These are phyloP conservation scores for Distichodus sexfasciatus DNA, from an alignment of 2,797 vertebrate species.

Conservation along the genomic window DNA sequence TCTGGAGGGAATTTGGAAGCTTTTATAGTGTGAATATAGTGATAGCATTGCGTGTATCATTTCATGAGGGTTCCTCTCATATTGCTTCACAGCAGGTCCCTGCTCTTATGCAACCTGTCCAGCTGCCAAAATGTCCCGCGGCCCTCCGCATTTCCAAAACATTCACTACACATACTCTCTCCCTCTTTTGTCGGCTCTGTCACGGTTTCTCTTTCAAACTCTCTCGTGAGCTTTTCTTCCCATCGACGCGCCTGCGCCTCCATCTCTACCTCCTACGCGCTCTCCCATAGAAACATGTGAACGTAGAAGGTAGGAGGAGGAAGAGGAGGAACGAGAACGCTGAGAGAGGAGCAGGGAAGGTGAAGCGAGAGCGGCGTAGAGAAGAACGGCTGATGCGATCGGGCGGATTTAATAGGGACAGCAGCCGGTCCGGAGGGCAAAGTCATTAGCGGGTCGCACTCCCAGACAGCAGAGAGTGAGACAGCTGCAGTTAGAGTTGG, in stretches of 20 bases:
- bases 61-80: background rate
- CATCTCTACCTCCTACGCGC: slow-evolving; percentile 5
- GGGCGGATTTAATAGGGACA: slow-evolving; percentile 4
- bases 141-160: slow-evolving; percentile 40
- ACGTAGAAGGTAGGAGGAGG: slow-evolving; percentile 16
- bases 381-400: background rate
- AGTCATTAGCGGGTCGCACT: slow-evolving; percentile 11
- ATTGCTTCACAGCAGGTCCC: slow-evolving; percentile 57
- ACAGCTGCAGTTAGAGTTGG: no score
- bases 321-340: background rate
- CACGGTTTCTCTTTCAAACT: background rate
- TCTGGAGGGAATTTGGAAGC: no score
- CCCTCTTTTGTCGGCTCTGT: slow-evolving; percentile 4
- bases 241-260: background rate
- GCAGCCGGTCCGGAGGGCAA: background rate
- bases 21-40: no score
- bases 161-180: slow-evolving; percentile 1
- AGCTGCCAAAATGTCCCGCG: slow-evolving; percentile 43
- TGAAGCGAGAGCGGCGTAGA: background rate
- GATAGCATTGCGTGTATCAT: no score
- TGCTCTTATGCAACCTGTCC: slow-evolving; percentile 57
- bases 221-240: background rate
- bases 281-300: background rate
- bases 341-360: background rate
- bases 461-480: background rate